Conservation (phyloP, 2,797 vertebrate species). For the Enteromius treurensis region DNA sequence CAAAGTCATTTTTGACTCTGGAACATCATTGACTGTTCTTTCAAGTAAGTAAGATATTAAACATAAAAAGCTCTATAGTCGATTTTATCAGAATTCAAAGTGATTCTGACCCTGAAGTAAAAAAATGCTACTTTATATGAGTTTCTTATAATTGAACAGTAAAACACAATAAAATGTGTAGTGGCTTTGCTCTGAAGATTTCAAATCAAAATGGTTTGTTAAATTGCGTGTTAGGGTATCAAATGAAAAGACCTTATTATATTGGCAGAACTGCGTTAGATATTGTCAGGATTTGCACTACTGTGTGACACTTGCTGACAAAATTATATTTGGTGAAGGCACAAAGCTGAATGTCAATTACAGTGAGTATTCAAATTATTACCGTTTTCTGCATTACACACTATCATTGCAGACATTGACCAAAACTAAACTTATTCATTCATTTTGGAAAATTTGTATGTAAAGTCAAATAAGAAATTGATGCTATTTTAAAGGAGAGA, state of each 20-base stretch:
- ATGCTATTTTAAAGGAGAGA: not conserved
- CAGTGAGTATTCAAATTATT: constrained; percentile 36
- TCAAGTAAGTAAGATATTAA: constrained; percentile 26
- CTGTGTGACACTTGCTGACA: constrained; percentile 50
- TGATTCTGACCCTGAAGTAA: not conserved
- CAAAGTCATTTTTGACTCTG: constrained; percentile 28
- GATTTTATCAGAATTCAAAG: not conserved
- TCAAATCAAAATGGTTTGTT: not conserved
- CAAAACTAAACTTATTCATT: not conserved
- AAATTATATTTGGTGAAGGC: constrained; percentile 40
- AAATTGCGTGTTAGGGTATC: not conserved
- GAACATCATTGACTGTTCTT: constrained; percentile 24
- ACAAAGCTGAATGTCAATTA: constrained; percentile 40
- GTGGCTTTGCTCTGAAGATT: not conserved
- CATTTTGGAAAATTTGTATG: constrained; percentile 33
- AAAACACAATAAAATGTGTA: too few species aligned
- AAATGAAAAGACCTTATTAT: not conserved
- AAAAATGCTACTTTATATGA: not conserved
- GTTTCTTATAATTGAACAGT: not conserved
- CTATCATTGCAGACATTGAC: not conserved
- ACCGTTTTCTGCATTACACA: not conserved
- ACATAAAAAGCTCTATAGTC: not conserved
- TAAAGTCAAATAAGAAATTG: constrained; percentile 28
- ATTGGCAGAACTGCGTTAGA: not conserved
- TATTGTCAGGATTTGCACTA: constrained; percentile 16